Evolutionary conservation across 2,888 invertebrate species (phyloP).

Genomic region (Mesorhabditis belari): DNA sequence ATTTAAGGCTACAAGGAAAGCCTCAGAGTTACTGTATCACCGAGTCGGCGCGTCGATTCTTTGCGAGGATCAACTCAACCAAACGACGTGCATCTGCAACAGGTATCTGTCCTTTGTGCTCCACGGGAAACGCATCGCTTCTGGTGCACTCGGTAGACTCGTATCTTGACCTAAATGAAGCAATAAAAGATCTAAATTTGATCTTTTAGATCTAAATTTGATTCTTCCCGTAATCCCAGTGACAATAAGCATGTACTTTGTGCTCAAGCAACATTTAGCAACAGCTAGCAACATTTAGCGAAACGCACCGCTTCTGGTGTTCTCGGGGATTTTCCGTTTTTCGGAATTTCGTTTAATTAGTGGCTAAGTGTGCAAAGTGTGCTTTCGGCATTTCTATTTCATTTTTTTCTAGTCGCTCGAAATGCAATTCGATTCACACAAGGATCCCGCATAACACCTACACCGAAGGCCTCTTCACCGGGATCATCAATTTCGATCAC

Average conservation of each 20-base stretch:
- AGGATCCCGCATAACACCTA: constrained; percentile 30
- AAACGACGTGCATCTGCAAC: constrained; percentile 41
- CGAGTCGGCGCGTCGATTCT: constrained; percentile 32
- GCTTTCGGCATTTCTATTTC: background rate
- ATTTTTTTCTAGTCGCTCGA: constrained; percentile 19
- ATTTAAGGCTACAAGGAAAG: background rate
- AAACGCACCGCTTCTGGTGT: too few relatives aligned
- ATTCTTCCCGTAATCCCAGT: background rate
- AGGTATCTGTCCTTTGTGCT: constrained; percentile 4
- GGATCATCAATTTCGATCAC: constrained; percentile 35
- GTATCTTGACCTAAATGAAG: background rate
- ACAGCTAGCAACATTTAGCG: too few relatives aligned
- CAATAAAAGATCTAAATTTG: too few relatives aligned
- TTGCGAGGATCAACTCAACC: constrained; percentile 40
- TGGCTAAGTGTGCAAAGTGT: background rate
- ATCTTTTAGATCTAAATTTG: too few relatives aligned
- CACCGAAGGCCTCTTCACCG: constrained; percentile 32
- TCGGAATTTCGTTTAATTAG: background rate
- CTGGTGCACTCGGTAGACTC: background rate
- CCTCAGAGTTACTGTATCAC: constrained; percentile 13
- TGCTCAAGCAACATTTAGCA: too few relatives aligned
- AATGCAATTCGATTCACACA: constrained; percentile 36
- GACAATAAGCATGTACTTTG: background rate
- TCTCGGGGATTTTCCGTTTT: too few relatives aligned
- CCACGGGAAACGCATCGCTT: background rate